Percentiles rank a stretch among this genome's conserved stretches.
phyloP scores from a whole-genome alignment of 2,113 vertebrate genomes.

The Hyaena hyaena region DNA sequence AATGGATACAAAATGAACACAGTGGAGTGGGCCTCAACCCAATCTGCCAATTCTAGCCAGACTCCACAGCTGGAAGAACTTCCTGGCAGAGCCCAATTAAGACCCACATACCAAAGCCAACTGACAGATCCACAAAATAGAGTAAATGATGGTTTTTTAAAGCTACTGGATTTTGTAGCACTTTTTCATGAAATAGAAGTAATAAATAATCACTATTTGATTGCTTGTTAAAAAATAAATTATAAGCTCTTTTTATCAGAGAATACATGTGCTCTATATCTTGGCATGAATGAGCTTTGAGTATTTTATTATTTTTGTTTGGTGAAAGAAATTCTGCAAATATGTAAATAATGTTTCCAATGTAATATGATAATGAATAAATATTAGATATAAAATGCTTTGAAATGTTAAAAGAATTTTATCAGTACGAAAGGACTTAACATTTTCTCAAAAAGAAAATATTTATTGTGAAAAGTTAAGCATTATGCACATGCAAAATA shows the following conservation, averaged over 20 bases:
- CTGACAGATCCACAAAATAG: background rate
- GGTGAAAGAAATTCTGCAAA: slow-evolving; percentile 25
- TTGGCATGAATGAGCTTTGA: background rate
- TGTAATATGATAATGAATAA: background rate
- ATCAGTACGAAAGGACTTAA: background rate
- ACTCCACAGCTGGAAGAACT: background rate
- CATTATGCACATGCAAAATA: background rate
- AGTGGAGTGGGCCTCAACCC: background rate
- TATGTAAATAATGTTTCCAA: background rate
- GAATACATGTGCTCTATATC: background rate
- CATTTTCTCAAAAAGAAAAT: background rate
- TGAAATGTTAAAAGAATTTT: slow-evolving; percentile 23
- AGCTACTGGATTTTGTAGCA: background rate
- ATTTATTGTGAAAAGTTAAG: background rate
- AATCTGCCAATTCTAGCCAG: background rate
- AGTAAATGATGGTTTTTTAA: background rate
- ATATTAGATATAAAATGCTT: background rate
- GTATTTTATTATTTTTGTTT: background rate
- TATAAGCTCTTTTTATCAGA: background rate
- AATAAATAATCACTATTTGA: background rate
- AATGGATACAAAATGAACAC: background rate
- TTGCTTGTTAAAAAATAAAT: background rate
- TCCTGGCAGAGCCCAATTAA: background rate
- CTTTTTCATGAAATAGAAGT: background rate
- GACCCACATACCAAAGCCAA: background rate